These are phyloP conservation scores for Hirtodrosophila cameraria DNA, from an alignment of 2,888 invertebrate genomes.

Conservation along the genomic window DNA sequence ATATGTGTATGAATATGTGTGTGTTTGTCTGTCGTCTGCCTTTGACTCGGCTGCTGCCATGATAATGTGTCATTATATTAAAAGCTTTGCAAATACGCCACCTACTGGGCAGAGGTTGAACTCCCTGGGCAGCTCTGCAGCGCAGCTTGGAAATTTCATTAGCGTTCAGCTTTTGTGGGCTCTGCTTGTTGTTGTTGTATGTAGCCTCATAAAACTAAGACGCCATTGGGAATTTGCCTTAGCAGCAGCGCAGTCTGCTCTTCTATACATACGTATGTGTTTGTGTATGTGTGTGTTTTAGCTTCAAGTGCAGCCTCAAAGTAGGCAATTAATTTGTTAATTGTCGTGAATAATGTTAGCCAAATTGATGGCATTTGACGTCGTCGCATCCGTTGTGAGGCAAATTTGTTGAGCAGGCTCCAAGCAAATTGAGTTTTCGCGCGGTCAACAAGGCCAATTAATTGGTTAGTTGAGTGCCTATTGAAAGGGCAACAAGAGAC, in stretches of 20 bases:
- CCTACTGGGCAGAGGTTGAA: conserved; percentile 54
- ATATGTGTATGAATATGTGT: conserved; percentile 9
- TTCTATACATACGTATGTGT: conserved; percentile 13
- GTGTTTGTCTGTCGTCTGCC: conserved; percentile 27
- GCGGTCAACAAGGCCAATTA: conserved; percentile 28
- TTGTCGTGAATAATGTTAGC: conserved; percentile 67
- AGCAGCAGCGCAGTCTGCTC: conserved; percentile 30
- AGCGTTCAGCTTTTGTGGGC: conserved; percentile 58
- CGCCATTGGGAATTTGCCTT: conserved; percentile 65
- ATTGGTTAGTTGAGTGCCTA: conserved; percentile 20
- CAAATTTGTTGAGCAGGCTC: conserved; percentile 27
- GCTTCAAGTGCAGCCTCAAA: conserved; percentile 64
- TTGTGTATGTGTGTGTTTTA: conserved; percentile 16
- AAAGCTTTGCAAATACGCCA: conserved; percentile 80
- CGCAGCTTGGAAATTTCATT: conserved; percentile 67
- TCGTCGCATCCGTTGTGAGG: conserved; percentile 14
- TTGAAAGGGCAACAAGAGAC: background rate
- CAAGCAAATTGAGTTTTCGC: conserved; percentile 62
- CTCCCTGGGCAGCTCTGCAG: conserved; percentile 44
- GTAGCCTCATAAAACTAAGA: conserved; percentile 68
- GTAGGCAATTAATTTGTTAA: conserved; percentile 76
- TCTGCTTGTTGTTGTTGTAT: conserved; percentile 25
- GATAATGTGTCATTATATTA: conserved; percentile 80
- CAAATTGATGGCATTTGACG: conserved; percentile 66
- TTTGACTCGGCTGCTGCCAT: conserved; percentile 69